Evolutionary conservation across 2,888 invertebrate genomes (phyloP).

Genomic region (Chrysolina americana): DNA sequence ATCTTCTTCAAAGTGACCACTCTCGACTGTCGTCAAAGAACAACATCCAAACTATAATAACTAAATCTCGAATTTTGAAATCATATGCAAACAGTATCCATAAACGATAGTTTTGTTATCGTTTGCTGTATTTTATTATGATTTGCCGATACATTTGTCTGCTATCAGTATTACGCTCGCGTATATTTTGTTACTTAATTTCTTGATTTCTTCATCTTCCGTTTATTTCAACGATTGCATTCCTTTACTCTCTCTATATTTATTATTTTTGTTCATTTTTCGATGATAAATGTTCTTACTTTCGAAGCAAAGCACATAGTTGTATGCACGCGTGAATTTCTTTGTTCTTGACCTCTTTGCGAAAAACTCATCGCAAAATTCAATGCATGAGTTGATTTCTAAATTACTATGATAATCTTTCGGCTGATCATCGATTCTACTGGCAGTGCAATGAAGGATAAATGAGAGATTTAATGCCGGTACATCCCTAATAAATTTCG

Average conservation of each 20-base stretch:
- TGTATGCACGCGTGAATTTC: background rate
- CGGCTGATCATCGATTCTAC: background rate
- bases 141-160: conserved; percentile 2
- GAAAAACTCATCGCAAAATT: conserved; percentile 1
- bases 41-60: no score
- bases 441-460: background rate
- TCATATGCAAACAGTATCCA: background rate
- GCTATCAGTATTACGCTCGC: background rate
- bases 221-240: background rate
- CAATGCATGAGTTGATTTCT: background rate
- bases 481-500: background rate
- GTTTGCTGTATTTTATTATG: background rate
- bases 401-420: background rate
- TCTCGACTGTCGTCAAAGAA: background rate
- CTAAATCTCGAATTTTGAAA: background rate
- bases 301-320: background rate
- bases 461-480: background rate
- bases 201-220: background rate
- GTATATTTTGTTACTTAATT: background rate
- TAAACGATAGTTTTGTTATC: background rate
- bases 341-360: conserved; percentile 19
- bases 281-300: background rate
- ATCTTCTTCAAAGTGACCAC: background rate
- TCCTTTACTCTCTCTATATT: background rate
- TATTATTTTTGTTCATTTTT: background rate